These are phyloP conservation scores for Geopemphigus sp. DNA, from an alignment of 1,140 invertebrate genomes.

Conservation along the genomic window DNA sequence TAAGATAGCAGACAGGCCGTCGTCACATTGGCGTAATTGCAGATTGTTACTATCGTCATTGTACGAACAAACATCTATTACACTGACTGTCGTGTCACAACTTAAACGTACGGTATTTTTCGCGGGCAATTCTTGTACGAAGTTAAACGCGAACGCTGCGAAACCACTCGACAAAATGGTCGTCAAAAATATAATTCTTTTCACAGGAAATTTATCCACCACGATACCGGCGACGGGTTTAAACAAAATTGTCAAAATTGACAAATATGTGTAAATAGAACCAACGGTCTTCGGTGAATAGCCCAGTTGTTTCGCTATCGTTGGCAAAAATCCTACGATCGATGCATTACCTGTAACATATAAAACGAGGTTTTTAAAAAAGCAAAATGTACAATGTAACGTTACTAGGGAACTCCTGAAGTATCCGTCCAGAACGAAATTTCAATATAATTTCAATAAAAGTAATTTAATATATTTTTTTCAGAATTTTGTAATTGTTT, in stretches of 20 bases:
- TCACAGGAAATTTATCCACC: slow-evolving; percentile 74
- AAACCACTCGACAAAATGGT: slow-evolving; percentile 14
- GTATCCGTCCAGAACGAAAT: too few relatives aligned
- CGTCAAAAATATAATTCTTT: slow-evolving; percentile 69
- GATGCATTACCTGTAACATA: slow-evolving; percentile 69
- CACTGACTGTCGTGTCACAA: not conserved
- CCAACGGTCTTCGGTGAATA: slow-evolving; percentile 75
- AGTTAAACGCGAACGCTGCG: not conserved
- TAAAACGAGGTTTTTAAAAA: too few relatives aligned
- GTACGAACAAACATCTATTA: not conserved
- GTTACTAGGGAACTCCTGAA: too few relatives aligned
- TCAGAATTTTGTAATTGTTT: too few relatives aligned
- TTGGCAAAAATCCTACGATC: slow-evolving; percentile 77
- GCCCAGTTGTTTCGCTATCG: slow-evolving; percentile 77
- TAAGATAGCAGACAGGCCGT: not conserved
- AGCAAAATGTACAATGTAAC: not conserved
- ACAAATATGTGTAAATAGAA: slow-evolving; percentile 73
- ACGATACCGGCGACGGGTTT: slow-evolving; percentile 77
- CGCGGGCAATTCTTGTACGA: not conserved
- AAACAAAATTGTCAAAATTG: slow-evolving; percentile 73
- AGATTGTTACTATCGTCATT: not conserved
- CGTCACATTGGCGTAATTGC: not conserved
- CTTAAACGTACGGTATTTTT: not conserved
- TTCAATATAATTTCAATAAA: too few relatives aligned
- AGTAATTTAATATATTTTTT: too few relatives aligned